These are phyloP conservation scores for Syndactyla subalaris DNA, from an alignment of 2,797 vertebrate species.

Conservation along the genomic window DNA sequence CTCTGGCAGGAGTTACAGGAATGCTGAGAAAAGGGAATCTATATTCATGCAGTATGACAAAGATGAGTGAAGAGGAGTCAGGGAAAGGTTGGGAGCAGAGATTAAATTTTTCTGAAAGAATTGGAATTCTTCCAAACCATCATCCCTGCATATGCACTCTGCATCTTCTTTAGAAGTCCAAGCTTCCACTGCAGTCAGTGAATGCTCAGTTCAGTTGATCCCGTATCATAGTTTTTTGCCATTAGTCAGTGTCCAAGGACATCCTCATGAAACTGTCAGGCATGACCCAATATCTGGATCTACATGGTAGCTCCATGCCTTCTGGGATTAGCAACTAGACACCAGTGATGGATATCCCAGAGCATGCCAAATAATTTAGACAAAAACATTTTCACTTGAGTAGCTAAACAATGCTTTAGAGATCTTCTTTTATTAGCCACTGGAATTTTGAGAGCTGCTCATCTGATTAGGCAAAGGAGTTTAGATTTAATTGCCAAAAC, in stretches of 20 bases:
- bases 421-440: not conserved
- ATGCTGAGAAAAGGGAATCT: not conserved
- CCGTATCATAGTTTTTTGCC: not conserved
- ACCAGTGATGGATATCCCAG: not conserved
- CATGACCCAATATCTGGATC: not conserved
- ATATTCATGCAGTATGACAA: not conserved
- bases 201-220: not conserved
- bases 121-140: not conserved
- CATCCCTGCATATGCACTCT: not conserved
- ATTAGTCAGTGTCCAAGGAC: not conserved
- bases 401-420: not conserved
- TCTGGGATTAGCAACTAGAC: not conserved
- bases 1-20: not conserved
- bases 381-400: not conserved
- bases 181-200: not conserved
- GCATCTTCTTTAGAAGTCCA: not conserved
- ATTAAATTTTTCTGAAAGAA: not conserved
- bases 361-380: not conserved
- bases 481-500: not conserved
- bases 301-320: accelerated
- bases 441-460: not conserved
- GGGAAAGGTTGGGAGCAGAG: not conserved
- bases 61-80: not conserved
- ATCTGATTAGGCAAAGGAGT: not conserved
- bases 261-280: not conserved